A percentile compares a stretch with the other conserved stretches of the same genome.
Evolutionary conservation across 2,113 vertebrate genomes (phyloP).

Genomic region (Motacilla alba): DNA sequence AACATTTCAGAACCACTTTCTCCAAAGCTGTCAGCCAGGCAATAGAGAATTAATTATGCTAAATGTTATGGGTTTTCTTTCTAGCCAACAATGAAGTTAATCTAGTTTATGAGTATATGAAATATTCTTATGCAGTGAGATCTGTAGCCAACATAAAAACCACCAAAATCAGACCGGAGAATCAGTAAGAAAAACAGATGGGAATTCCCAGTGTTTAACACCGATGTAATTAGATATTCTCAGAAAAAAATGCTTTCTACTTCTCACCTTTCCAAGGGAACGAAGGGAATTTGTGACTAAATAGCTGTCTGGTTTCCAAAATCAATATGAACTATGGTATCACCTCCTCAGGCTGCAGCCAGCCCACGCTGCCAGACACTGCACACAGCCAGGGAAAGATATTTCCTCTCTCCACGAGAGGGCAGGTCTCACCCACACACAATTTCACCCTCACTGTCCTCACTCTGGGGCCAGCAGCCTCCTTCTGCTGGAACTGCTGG

Average conservation of each 20-base stretch:
- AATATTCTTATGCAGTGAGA: background rate
- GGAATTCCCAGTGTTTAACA: background rate
- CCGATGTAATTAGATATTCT: background rate
- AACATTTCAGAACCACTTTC: background rate
- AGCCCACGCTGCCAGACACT: background rate
- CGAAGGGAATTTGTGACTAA: background rate
- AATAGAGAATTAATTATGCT: background rate
- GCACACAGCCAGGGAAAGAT: background rate
- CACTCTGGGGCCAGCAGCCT: background rate
- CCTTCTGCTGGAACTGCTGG: background rate
- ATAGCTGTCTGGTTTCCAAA: background rate
- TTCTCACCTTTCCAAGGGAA: background rate
- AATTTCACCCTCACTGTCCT: background rate
- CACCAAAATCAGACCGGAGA: background rate
- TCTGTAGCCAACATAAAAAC: background rate
- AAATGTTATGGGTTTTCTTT: background rate
- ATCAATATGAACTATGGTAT: background rate
- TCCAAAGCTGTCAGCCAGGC: background rate
- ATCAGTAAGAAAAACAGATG: background rate
- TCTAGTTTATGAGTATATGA: background rate
- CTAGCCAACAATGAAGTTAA: background rate
- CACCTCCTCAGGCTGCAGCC: background rate
- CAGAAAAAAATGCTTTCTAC: background rate
- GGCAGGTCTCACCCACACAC: slow-evolving; percentile 52
- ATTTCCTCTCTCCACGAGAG: slow-evolving; percentile 68